Conservation (phyloP, 2,797 vertebrate genomes). For the Oreochromis grahami region DNA sequence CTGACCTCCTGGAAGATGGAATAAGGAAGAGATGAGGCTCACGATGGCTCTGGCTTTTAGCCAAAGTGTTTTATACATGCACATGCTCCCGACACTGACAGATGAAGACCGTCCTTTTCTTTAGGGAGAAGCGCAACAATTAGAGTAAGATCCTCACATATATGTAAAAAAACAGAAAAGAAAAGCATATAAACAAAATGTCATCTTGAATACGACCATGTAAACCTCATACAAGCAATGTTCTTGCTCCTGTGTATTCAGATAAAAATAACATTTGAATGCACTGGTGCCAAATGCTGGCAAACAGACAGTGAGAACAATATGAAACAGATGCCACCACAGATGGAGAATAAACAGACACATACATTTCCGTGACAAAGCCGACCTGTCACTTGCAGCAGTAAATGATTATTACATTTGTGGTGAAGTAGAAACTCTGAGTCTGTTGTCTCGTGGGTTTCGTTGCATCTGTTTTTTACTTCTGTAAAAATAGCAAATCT, state of each 20-base stretch:
- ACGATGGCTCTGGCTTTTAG: conserved; percentile 49
- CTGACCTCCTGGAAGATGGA: conserved; percentile 48
- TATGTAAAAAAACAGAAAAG: background rate
- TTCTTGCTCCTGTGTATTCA: conserved; percentile 11
- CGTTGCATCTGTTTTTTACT: conserved; percentile 12
- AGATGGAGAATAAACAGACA: conserved; percentile 72
- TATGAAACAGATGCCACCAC: conserved; percentile 72
- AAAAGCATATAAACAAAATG: background rate
- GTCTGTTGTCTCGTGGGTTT: conserved; percentile 28
- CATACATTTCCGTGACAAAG: conserved; percentile 66
- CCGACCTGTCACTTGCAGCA: conserved; percentile 55
- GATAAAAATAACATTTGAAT: conserved; percentile 55
- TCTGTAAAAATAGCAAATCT: conserved; percentile 4
- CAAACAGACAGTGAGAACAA: conserved; percentile 47
- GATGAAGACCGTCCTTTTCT: conserved; percentile 23
- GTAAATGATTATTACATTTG: conserved; percentile 60
- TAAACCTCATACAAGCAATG: background rate
- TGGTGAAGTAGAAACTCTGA: conserved; percentile 19
- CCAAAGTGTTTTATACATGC: conserved; percentile 36
- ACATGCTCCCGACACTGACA: conserved; percentile 27
- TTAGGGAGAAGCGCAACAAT: background rate
- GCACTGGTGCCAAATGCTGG: conserved; percentile 47
- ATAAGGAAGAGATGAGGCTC: conserved; percentile 28
- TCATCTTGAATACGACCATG: background rate
- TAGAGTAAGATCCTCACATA: background rate